phyloP scores from a whole-genome alignment of 64 coral and sea anemone genomes.

The Pocillopora damicornis region DNA sequence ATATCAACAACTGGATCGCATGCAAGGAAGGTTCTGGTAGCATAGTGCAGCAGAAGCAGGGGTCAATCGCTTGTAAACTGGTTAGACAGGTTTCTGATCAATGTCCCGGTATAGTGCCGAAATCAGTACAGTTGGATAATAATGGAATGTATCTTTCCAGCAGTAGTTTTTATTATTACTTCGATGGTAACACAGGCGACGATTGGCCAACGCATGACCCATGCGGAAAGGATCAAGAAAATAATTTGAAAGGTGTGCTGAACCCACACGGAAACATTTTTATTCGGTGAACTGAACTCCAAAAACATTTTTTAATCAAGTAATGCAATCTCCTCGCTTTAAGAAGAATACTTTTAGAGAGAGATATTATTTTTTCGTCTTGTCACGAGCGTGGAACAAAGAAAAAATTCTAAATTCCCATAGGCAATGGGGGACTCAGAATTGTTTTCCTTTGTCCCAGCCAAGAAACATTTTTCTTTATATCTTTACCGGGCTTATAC shows the following conservation, averaged over 20 bases:
- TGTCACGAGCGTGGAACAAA: too few relatives aligned
- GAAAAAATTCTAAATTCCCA: too few relatives aligned
- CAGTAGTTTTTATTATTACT: neutral
- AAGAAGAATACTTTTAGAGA: too few relatives aligned
- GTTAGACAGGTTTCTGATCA: conserved; percentile 14
- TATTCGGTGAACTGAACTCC: conserved; percentile 6
- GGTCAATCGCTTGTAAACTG: neutral
- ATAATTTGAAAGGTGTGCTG: conserved; percentile 19
- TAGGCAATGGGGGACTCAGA: too few relatives aligned
- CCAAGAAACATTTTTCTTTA: too few relatives aligned
- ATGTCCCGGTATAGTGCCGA: neutral
- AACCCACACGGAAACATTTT: conserved; percentile 54
- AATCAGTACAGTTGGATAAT: neutral
- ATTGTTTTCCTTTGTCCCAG: too few relatives aligned
- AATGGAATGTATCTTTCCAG: neutral
- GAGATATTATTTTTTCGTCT: too few relatives aligned
- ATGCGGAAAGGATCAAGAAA: conserved; percentile 8
- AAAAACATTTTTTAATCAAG: too few relatives aligned
- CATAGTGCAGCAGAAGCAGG: conserved; percentile 5
- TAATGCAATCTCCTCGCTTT: too few relatives aligned
- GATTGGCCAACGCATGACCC: conserved; percentile 43
- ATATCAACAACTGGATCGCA: conserved; percentile 14
- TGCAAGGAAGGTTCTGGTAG: conserved; percentile 30
- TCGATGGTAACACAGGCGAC: neutral
- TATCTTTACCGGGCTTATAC: too few relatives aligned